These are phyloP conservation scores for Tenrec ecaudatus DNA, from an alignment of 2,113 vertebrate genomes.

Conservation along the genomic window DNA sequence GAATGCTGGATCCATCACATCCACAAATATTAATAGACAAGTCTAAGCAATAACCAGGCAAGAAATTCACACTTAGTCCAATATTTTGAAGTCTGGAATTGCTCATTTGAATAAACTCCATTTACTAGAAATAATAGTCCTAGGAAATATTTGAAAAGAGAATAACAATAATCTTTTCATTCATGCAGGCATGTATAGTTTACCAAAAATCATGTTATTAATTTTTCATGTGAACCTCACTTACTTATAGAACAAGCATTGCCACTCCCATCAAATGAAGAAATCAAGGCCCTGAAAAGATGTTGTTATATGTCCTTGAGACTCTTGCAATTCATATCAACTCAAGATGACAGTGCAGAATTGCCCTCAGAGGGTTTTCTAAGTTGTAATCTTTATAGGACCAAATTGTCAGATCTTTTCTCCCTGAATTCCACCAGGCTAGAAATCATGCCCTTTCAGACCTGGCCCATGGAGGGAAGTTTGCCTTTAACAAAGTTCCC, in stretches of 20 bases:
- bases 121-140: slow-evolving; percentile 16
- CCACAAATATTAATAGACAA: background rate
- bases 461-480: background rate
- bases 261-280: background rate
- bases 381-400: background rate
- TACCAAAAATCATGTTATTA: background rate
- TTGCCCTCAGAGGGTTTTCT: background rate
- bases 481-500: background rate
- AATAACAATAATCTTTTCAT: background rate
- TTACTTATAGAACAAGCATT: background rate
- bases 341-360: too few species aligned
- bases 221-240: background rate
- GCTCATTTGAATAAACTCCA: slow-evolving; percentile 34
- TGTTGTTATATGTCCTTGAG: background rate
- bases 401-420: background rate
- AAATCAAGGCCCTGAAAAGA: slow-evolving; percentile 15
- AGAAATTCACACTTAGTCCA: background rate
- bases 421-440: background rate
- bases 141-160: background rate
- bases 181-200: background rate
- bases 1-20: background rate
- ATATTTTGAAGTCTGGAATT: slow-evolving; percentile 31
- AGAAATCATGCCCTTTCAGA: background rate
- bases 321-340: background rate
- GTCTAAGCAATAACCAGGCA: background rate